Percentiles rank a stretch among this genome's conserved stretches.
Evolutionary conservation across 2,797 vertebrate species (phyloP).

Genomic region (Micromesistius poutassou): DNA sequence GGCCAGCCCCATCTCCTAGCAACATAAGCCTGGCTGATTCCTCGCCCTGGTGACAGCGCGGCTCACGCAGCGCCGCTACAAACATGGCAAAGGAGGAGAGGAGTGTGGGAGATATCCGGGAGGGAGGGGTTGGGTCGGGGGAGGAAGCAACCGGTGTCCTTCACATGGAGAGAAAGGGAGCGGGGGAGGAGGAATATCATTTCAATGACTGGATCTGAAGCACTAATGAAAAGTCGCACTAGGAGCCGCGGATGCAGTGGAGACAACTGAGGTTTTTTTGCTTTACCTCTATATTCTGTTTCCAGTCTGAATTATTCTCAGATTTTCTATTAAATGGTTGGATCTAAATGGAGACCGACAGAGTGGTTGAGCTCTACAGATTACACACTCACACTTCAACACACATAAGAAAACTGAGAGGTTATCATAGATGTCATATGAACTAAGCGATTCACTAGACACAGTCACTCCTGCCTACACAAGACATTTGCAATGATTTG

Average conservation of each 20-base stretch:
- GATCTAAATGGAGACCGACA: neutral
- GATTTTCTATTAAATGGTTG: neutral
- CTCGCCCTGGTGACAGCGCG: slow-evolving; percentile 67
- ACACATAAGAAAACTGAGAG: neutral
- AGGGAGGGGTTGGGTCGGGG: neutral
- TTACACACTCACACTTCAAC: neutral
- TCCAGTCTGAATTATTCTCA: too few species aligned
- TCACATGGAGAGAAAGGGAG: slow-evolving; percentile 34
- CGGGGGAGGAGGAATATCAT: slow-evolving; percentile 22
- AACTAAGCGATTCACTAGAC: neutral
- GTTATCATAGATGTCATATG: neutral
- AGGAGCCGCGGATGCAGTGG: neutral
- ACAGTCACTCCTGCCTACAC: neutral
- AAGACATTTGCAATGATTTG: neutral
- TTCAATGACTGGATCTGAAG: slow-evolving; percentile 38
- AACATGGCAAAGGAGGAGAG: slow-evolving; percentile 39
- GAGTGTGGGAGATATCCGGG: slow-evolving; percentile 35
- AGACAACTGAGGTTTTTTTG: neutral
- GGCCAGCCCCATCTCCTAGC: slow-evolving; percentile 74
- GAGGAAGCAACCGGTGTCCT: slow-evolving; percentile 54
- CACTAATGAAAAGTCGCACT: slow-evolving; percentile 58
- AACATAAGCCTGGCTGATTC: slow-evolving; percentile 71
- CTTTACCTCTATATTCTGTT: neutral
- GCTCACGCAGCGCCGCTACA: slow-evolving; percentile 22
- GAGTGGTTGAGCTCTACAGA: neutral